Percentiles rank a stretch among this genome's conserved stretches.
Evolutionary conservation across 1,140 invertebrate species (phyloP).

Genomic region (Papilio glaucus): DNA sequence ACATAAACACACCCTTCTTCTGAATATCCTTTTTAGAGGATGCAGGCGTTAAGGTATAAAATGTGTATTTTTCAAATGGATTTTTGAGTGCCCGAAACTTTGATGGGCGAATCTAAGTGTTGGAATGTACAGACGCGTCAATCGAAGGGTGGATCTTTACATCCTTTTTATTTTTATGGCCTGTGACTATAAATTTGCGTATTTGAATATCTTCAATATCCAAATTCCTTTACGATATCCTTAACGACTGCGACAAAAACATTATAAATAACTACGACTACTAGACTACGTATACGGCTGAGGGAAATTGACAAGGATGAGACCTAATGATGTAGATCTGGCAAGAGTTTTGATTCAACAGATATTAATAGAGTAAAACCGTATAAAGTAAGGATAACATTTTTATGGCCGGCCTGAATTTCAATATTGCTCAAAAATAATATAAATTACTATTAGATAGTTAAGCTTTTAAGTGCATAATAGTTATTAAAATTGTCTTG

Average conservation of each 20-base stretch:
- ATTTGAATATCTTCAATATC: constrained; percentile 65
- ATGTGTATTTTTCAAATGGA: constrained; percentile 82
- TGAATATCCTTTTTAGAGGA: constrained; percentile 59
- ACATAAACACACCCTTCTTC: constrained; percentile 65
- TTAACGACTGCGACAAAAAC: constrained; percentile 3
- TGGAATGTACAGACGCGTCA: constrained; percentile 67
- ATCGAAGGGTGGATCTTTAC: constrained; percentile 65
- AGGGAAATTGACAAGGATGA: not conserved
- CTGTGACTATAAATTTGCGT: constrained; percentile 70
- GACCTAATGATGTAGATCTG: too few species aligned
- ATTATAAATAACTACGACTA: not conserved
- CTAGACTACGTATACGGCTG: not conserved
- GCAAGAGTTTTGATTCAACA: too few species aligned
- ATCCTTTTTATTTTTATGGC: constrained; percentile 80
- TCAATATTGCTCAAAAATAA: too few species aligned
- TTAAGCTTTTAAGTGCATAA: too few species aligned
- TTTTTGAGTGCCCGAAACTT: constrained; percentile 82
- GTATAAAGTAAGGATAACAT: too few species aligned
- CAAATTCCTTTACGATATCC: constrained; percentile 31
- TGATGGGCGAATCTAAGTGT: constrained; percentile 81
- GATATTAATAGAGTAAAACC: too few species aligned
- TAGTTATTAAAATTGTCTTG: too few species aligned
- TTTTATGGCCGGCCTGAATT: too few species aligned
- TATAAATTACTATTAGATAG: too few species aligned
- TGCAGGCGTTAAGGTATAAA: constrained; percentile 62